Base-by-base conservation (phyloP, 2,797 vertebrate species). In the Poecilia velifera region DNA sequence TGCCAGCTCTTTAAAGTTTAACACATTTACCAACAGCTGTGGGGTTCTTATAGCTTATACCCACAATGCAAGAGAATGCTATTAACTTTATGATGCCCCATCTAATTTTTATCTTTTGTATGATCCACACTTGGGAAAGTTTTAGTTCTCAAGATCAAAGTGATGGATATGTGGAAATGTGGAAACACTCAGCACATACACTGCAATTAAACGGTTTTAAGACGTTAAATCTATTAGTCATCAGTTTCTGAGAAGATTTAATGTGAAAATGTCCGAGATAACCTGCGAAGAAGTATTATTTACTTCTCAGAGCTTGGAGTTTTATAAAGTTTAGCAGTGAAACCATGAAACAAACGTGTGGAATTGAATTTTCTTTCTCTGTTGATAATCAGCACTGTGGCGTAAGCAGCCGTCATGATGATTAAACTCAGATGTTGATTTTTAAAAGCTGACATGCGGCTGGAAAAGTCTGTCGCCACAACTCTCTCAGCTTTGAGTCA, bases 121-220 rank as follows among this genome's bases (percentile, higher is more conserved):
- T 45, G 12, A 43, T 71, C 41, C 39, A 45, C 18, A 70, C 66
- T n/a, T 45, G 9, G 66, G 6, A 70, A 70, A 6, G 4, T 45
- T 70, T 70, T 41, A 70, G 68, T 71, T 25, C 25, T 45, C 41
- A n/a, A 18, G 45, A 45, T 45, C 25, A 71, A 71, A 71, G 68
- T 71, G 12, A 70, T 70, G 66, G 39, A 43, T 22, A 43, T 68
- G 36, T 25, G 64, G 10, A 68, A 41, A 41, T 68, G 64, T 68
- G 20, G 64, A 68, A 68, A 68, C 36, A 41, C 36, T 68, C 20
- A 25, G 64, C 36, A 41, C 20, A 68, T 68, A 41, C 45, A 74
- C 76, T 41, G 64, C 39, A 41, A 41, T 41, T 25, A 25, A 68
- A 68, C 13, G 36, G 64, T 25, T 68, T 41, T 25, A 41, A 62